These are phyloP conservation scores for Trachelipus rathkii DNA, from an alignment of 1,140 invertebrate genomes.

Conservation along the genomic window DNA sequence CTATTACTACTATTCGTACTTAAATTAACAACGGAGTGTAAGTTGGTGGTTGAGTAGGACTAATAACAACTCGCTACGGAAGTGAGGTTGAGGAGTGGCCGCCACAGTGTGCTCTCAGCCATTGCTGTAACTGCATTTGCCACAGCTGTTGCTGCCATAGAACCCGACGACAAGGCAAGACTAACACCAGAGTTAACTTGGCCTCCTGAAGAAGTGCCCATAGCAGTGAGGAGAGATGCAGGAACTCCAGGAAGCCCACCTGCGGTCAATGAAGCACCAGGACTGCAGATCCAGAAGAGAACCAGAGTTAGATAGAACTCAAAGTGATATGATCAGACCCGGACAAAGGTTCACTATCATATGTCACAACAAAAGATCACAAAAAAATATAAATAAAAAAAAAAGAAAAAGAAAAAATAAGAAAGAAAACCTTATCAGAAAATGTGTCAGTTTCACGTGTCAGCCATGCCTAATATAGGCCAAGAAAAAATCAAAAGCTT, in stretches of 20 bases:
- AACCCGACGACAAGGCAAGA: constrained; percentile 25
- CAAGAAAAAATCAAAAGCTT: constrained; percentile 25
- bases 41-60: constrained; percentile 39
- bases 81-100: constrained; percentile 32
- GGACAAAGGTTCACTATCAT: constrained; percentile 39
- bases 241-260: constrained; percentile 40
- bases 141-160: constrained; percentile 39
- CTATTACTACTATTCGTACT: constrained; percentile 43
- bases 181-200: background rate
- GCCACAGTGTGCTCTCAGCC: constrained; percentile 30
- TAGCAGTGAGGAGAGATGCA: constrained; percentile 36
- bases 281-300: constrained; percentile 41
- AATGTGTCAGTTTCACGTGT: constrained; percentile 44
- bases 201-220: constrained; percentile 35
- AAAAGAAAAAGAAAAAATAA: background rate
- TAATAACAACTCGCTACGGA: constrained; percentile 39
- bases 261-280: constrained; percentile 39
- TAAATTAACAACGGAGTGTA: constrained; percentile 46
- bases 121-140: constrained; percentile 39
- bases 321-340: constrained; percentile 31
- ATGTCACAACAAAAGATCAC: constrained; percentile 35
- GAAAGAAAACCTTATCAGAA: constrained; percentile 35
- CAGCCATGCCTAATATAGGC: constrained; percentile 39
- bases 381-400: no score
- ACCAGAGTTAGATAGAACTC: constrained; percentile 41